Conservation (phyloP, 2,888 invertebrate genomes). For the Agrilus biguttatus region DNA sequence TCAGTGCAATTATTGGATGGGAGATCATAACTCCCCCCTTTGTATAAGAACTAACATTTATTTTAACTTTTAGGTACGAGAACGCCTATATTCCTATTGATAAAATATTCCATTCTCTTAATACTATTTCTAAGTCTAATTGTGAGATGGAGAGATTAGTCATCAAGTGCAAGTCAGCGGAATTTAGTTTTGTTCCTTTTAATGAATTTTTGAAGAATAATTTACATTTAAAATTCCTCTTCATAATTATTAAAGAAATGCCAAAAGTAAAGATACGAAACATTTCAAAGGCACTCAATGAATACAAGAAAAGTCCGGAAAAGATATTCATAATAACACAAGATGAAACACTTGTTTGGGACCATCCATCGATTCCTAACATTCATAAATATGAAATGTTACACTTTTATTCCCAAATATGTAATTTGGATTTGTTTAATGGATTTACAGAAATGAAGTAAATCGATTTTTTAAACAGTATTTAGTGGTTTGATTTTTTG, state of each 20-base stretch:
- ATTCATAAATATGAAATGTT: slow-evolving; percentile 5
- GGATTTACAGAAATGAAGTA: not conserved
- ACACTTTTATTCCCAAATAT: slow-evolving; percentile 1
- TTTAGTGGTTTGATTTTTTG: too few relatives aligned
- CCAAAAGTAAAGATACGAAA: slow-evolving; percentile 3
- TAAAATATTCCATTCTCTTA: slow-evolving; percentile 2
- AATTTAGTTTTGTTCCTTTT: slow-evolving; percentile 4
- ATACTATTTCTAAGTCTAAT: slow-evolving; percentile 2
- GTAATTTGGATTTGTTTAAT: slow-evolving; percentile 6
- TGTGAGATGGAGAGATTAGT: slow-evolving; percentile 4
- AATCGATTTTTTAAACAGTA: too few relatives aligned
- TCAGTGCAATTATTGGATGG: too few relatives aligned
- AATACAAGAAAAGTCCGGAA: slow-evolving; percentile 1
- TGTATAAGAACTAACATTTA: too few relatives aligned
- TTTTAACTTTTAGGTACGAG: too few relatives aligned
- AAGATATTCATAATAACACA: slow-evolving; percentile 4
- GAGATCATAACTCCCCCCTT: too few relatives aligned
- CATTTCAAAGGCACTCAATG: not conserved
- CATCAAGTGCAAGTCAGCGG: slow-evolving; percentile 6
- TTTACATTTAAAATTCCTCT: slow-evolving; percentile 2
- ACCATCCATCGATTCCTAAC: slow-evolving; percentile 2
- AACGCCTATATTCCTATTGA: slow-evolving; percentile 3
- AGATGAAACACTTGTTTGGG: not conserved
- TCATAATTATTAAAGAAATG: slow-evolving; percentile 2
- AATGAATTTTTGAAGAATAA: slow-evolving; percentile 2